Evolutionary conservation across 2,113 vertebrate genomes (phyloP), one percentile per base, ranked within the genome.

Genomic region (Trematocara stigmaticum): DNA sequence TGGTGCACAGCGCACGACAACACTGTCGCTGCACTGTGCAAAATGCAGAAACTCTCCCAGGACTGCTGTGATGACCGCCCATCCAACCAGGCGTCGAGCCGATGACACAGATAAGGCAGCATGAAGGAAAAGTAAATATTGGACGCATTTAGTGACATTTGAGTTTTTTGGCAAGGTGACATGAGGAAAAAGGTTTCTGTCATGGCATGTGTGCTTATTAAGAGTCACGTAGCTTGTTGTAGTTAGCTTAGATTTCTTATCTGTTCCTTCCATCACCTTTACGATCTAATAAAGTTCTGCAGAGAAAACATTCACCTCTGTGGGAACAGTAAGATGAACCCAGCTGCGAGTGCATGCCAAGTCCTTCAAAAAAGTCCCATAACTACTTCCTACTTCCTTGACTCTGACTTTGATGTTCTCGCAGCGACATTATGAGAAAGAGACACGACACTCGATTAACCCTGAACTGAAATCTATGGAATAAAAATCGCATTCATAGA

Each of bases 381-480:
- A 76, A 31, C 71, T 18, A 29, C 26, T 29, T 29, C 26, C 26
- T 34, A 34, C 26, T 51, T 34, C 4, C 23, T 76, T 7, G 26
- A 76, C 13, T 76, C 42, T n/a, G 15, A 51, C 10, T 16, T 34
- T 51, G 45, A 76, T 0, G 23, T 45, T 40, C 0, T 71, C 40
- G 45, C 66, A 71, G 66, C 2, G 2, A 45, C 13, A 16, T 29
- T 45, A 0, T 15, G 18, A 38, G 10, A 45, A 45, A 45, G 66
- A 45, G 7, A 71, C 7, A 38, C 1, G 0, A 26, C 15, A 10
- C 23, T 76, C 1, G 23, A 49, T 10, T 31, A 49, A 76, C 45
- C 45, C 69, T 49, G 9, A 31, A 74, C 4, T 49, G 23, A 74
- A 49, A 74, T 2, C 42, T 49, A 1, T 49, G 15, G 23, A 10